Evolutionary conservation across 2,888 invertebrate genomes (phyloP), one percentile per base, ranked within the genome.

Genomic region (Dasysyrphus tricinctus): DNA sequence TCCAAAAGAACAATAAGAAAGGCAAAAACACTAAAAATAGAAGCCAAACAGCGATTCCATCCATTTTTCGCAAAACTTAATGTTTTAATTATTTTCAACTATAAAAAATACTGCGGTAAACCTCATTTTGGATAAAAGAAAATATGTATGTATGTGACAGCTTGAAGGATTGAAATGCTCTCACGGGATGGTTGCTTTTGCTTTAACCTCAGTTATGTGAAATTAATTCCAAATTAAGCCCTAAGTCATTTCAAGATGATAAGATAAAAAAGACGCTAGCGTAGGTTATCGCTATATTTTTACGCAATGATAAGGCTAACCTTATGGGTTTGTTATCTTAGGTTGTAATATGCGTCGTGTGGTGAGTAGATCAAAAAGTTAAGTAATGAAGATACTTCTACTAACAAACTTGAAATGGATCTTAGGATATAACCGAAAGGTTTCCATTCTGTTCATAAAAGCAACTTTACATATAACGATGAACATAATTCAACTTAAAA

Each of bases 11-110:
- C 12, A 80, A 16, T 6, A 85, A 16, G 14, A 85, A 74, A 0
- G 85, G 85, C 6, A 85, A 37, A 24, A 57, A n/a, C 12, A 85
- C 29, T 44, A 85, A 19, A 49, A 85, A 29, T n/a, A 85, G 16
- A 24, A 85, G 11, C 81, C 85, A 85, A 69, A 77, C 11, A 29
- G 54, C 76, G 16, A 77, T 56, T 67, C 47, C 57, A 77, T 81
- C 81, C 85, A 85, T 85, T 34, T 42, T 72, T 34, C 4, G 2
- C 39, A n/a, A 49, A 19, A 49, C 47, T 67, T 49, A 19, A 47
- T 47, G 19, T 37, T 19, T 37, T 0, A 34, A 8, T 37, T 63
- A 29, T 29, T 9, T 9, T 32, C 2, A 37, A 19, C 11, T 47
- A 5, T 32, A 32, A 16, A n/a, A 12, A 49, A 19, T n/a, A 34